phyloP scores from a whole-genome alignment of 2,113 vertebrate genomes.

The Miniopterus natalensis region DNA sequence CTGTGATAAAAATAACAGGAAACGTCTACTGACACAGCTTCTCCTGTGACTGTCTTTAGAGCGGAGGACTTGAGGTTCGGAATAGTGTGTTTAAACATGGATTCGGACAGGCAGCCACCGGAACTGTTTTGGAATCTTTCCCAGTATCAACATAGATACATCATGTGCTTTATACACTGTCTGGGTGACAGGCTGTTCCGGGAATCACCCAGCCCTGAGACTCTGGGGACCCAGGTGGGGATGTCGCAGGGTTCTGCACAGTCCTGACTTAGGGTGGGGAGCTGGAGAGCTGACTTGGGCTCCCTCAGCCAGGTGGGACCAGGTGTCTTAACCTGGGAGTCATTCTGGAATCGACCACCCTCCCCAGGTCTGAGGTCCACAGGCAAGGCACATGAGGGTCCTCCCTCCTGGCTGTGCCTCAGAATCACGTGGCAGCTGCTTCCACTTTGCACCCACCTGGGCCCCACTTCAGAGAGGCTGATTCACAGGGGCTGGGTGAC shows the following conservation, averaged over 20 bases:
- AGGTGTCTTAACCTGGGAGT: not conserved
- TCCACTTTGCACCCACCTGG: not conserved
- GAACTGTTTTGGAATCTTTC: not conserved
- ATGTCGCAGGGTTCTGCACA: fast-evolving
- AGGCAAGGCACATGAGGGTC: fast-evolving
- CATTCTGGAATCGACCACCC: not conserved
- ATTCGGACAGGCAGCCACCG: not conserved
- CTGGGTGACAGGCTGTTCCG: not conserved
- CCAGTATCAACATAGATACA: fast-evolving
- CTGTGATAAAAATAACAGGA: not conserved
- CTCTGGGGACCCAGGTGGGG: not conserved
- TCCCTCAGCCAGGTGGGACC: not conserved
- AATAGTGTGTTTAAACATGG: not conserved
- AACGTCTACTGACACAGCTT: not conserved
- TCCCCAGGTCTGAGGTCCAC: not conserved
- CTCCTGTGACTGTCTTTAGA: not conserved
- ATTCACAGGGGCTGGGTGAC: not conserved
- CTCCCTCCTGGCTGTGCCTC: not conserved
- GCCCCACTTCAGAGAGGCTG: not conserved
- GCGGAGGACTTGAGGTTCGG: not conserved
- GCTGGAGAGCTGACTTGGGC: not conserved
- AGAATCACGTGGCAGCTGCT: not conserved
- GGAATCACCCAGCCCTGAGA: not conserved
- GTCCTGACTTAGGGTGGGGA: no score
- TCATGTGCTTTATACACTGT: not conserved